Conservation (phyloP, 2,113 vertebrate genomes). For the Sterrhoptilus dennistouni region DNA sequence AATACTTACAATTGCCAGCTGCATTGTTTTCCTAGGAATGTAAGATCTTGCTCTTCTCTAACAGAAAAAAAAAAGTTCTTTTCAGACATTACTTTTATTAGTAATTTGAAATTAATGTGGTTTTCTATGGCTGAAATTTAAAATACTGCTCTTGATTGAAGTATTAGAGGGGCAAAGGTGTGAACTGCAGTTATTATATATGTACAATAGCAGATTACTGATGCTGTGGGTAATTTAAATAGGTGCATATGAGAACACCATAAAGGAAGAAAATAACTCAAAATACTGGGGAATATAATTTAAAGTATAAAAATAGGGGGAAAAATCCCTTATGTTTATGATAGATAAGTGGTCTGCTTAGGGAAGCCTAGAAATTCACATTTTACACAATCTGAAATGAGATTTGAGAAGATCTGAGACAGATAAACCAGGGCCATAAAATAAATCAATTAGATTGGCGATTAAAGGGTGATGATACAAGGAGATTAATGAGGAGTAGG, state of each 20-base stretch:
- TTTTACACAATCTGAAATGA: background rate
- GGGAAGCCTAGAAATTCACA: background rate
- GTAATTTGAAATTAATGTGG: background rate
- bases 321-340: rapidly evolving
- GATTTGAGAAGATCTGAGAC: constrained; percentile 23
- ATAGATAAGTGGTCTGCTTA: background rate
- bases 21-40: background rate
- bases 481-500: constrained; percentile 26
- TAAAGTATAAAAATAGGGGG: background rate
- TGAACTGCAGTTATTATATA: background rate
- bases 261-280: background rate
- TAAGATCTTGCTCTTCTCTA: background rate
- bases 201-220: background rate
- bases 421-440: background rate
- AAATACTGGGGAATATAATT: background rate
- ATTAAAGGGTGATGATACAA: constrained; percentile 31
- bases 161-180: background rate
- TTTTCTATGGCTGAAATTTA: background rate
- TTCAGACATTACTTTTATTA: background rate
- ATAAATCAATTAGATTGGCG: constrained; percentile 65
- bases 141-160: background rate
- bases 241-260: background rate
- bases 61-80: rapidly evolving
- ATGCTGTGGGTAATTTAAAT: background rate
- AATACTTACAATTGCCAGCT: background rate